phyloP scores from a whole-genome alignment of 35 echinoderm and acorn worm species.

The Ophiothrix spiculata region DNA sequence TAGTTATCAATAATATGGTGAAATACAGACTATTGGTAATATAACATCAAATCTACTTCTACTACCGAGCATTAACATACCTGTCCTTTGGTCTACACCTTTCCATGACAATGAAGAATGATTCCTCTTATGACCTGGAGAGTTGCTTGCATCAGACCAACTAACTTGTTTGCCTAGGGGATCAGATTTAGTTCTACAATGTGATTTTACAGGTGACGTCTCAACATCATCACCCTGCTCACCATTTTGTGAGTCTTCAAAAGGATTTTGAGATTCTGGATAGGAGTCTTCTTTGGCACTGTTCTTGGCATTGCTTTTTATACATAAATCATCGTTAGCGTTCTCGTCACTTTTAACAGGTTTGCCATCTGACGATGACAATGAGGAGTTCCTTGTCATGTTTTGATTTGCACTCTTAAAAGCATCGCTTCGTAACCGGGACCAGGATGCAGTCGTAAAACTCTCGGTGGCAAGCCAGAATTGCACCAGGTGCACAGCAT shows the following conservation, averaged over 20 bases:
- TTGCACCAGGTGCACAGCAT: slow-evolving; percentile 60
- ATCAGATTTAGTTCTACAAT: slow-evolving; percentile 69
- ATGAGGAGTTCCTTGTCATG: neutral
- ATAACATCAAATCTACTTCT: too few relatives aligned
- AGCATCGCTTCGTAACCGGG: slow-evolving; percentile 37
- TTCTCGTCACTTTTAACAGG: neutral
- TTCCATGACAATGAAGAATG: slow-evolving; percentile 79
- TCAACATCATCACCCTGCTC: neutral
- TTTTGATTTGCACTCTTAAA: neutral
- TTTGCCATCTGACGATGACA: too few relatives aligned
- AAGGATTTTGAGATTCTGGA: neutral
- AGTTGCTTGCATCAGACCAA: slow-evolving; percentile 22
- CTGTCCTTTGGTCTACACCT: slow-evolving; percentile 78
- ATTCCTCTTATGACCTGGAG: slow-evolving; percentile 29
- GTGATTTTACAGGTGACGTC: slow-evolving; percentile 32
- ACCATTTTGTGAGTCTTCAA: neutral
- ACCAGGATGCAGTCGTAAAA: slow-evolving; percentile 80
- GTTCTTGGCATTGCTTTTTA: neutral
- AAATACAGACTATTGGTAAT: too few relatives aligned
- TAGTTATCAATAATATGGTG: too few relatives aligned
- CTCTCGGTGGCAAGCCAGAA: slow-evolving; percentile 90
- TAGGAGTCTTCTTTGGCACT: neutral
- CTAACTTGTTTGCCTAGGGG: slow-evolving; percentile 27
- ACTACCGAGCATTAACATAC: slow-evolving; percentile 44
- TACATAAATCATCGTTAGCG: neutral